These are phyloP conservation scores for Drosophila peninsularis DNA, from an alignment of 2,888 invertebrate species.

Conservation along the genomic window DNA sequence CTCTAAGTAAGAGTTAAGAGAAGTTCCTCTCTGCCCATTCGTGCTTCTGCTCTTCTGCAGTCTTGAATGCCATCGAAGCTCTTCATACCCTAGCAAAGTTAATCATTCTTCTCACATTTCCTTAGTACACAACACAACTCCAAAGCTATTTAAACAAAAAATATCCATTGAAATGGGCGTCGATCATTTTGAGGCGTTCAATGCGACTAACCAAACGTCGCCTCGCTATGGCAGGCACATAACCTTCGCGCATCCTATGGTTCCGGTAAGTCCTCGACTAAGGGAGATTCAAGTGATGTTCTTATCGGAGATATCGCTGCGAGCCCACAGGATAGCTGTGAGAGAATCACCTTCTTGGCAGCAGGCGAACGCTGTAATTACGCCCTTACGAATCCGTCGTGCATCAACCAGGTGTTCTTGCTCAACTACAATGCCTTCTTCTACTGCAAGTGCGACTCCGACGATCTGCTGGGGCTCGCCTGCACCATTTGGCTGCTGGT, in stretches of 20 bases:
- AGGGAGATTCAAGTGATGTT: fast-evolving
- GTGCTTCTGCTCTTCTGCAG: neutral
- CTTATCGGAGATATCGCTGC: no score
- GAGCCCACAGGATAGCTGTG: slow-evolving; percentile 33
- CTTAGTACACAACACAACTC: neutral
- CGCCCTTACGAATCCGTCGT: slow-evolving; percentile 10
- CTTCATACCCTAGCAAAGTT: neutral
- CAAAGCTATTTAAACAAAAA: neutral
- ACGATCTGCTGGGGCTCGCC: slow-evolving; percentile 2
- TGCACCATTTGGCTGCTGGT: slow-evolving; percentile 17
- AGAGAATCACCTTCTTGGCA: slow-evolving; percentile 23
- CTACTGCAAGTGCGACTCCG: slow-evolving; percentile 35
- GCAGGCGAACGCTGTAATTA: slow-evolving; percentile 29
- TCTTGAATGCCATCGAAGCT: neutral
- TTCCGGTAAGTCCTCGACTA: slow-evolving; percentile 15
- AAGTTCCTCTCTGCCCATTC: neutral
- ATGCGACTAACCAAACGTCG: slow-evolving; percentile 47
- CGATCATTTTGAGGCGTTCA: slow-evolving; percentile 42
- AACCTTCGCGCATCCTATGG: slow-evolving; percentile 29
- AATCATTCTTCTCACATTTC: neutral
- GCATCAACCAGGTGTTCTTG: slow-evolving; percentile 16
- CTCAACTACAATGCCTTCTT: slow-evolving; percentile 37
- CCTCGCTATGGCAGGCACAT: slow-evolving; percentile 33
- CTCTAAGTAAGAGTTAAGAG: no score
- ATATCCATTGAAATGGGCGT: slow-evolving; percentile 15